phyloP scores from a whole-genome alignment of 2,888 invertebrate genomes.

The Cantharis rustica region DNA sequence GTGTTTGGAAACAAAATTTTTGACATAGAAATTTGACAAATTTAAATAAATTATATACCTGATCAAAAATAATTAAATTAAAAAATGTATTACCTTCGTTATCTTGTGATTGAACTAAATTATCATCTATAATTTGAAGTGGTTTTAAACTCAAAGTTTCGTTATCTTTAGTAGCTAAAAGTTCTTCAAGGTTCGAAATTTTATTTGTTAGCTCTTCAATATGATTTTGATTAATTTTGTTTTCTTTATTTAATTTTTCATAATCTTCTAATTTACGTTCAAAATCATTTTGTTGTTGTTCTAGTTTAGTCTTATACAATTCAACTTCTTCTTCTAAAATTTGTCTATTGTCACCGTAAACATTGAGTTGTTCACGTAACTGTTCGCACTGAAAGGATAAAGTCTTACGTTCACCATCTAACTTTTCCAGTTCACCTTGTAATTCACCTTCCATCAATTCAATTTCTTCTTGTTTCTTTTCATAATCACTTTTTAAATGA shows the following conservation, averaged over 20 bases:
- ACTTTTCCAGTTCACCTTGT: conserved; percentile 52
- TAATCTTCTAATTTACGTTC: conserved; percentile 10
- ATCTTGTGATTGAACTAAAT: not conserved
- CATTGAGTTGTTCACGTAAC: conserved; percentile 55
- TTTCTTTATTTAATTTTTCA: conserved; percentile 29
- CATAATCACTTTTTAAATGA: conserved; percentile 53
- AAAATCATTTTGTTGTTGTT: conserved; percentile 27
- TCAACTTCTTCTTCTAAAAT: conserved; percentile 35
- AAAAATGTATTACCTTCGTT: not conserved
- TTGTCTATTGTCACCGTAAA: conserved; percentile 36
- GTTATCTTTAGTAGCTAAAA: conserved; percentile 55
- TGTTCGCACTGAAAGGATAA: conserved; percentile 51
- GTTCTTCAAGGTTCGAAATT: conserved; percentile 8
- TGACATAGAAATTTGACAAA: too few relatives aligned
- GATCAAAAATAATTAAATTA: not conserved
- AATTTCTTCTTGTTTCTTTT: conserved; percentile 55
- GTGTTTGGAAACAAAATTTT: too few relatives aligned
- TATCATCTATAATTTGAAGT: not conserved
- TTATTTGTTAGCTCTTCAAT: conserved; percentile 14
- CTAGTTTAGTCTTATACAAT: conserved; percentile 34
- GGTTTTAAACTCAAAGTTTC: conserved; percentile 30
- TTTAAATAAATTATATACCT: not conserved
- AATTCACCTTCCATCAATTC: conserved; percentile 60
- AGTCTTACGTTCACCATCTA: conserved; percentile 49
- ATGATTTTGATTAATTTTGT: conserved; percentile 21